Percentiles rank a stretch among this genome's conserved stretches.
Evolutionary conservation across 92 coral and sea anemone genomes (phyloP).

Genomic region (Paragorgia papillata): DNA sequence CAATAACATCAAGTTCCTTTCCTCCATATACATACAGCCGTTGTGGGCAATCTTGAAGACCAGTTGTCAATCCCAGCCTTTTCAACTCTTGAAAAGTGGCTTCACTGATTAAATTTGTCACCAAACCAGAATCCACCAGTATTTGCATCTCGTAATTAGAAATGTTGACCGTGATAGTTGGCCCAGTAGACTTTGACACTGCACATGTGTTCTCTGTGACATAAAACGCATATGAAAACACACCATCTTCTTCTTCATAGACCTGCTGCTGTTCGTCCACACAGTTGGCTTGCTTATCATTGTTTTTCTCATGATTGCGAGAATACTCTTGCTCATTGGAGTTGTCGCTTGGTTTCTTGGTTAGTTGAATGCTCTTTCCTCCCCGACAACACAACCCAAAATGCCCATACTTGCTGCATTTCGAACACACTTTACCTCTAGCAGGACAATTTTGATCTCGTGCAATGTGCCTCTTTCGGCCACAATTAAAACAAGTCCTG

Average conservation of each 20-base stretch:
- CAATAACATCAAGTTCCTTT: slow-evolving; percentile 21
- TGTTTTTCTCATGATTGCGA: neutral
- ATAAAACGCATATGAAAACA: neutral
- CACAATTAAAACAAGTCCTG: neutral
- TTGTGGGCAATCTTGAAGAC: slow-evolving; percentile 18
- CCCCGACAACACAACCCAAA: neutral
- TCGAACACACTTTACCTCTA: neutral
- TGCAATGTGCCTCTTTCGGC: neutral
- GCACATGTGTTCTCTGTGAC: neutral
- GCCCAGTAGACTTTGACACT: slow-evolving; percentile 1
- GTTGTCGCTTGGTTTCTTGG: neutral
- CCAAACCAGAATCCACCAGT: slow-evolving; percentile 42
- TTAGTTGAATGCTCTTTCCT: neutral
- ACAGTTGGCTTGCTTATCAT: neutral
- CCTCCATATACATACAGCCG: slow-evolving; percentile 47
- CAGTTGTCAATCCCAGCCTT: slow-evolving; percentile 13
- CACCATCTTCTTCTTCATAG: neutral
- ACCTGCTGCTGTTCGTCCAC: neutral
- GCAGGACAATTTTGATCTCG: slow-evolving; percentile 11
- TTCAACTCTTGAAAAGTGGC: neutral
- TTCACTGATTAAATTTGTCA: slow-evolving; percentile 23
- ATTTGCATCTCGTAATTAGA: neutral
- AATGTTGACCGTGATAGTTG: slow-evolving; percentile 5
- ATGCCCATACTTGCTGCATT: neutral
- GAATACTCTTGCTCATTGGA: neutral